Evolutionary conservation across 2,888 invertebrate species (phyloP).

Genomic region (Hypolimnas misippus): DNA sequence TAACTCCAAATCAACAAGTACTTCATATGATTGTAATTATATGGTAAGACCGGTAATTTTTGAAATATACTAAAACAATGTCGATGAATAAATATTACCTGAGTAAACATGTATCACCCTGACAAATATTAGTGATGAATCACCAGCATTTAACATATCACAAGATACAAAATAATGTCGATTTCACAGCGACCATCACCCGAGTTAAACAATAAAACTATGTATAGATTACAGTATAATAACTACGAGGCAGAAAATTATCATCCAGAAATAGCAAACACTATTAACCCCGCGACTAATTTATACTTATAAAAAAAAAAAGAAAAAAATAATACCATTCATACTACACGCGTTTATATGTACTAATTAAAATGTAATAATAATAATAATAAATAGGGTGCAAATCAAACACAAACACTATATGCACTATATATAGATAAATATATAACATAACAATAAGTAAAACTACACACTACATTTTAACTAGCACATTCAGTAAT

Average conservation of each 20-base stretch:
- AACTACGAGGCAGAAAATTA: slow-evolving; percentile 8
- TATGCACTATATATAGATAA: slow-evolving; percentile 56
- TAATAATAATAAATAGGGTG: slow-evolving; percentile 47
- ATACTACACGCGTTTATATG: slow-evolving; percentile 48
- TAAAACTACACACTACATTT: slow-evolving; percentile 67
- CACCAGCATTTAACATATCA: background rate
- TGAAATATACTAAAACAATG: background rate
- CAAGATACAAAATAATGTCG: background rate
- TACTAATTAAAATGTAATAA: slow-evolving; percentile 75
- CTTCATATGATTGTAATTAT: no score
- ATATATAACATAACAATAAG: slow-evolving; percentile 44
- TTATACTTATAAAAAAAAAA: background rate
- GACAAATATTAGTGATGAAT: background rate
- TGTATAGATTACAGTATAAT: slow-evolving; percentile 4
- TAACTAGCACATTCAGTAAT: slow-evolving; percentile 77
- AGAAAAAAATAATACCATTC: slow-evolving; percentile 46
- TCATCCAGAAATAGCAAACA: slow-evolving; percentile 55
- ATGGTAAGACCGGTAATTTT: no score
- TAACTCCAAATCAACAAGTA: no score
- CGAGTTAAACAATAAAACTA: slow-evolving; percentile 23
- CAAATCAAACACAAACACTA: slow-evolving; percentile 47
- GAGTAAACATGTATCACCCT: background rate
- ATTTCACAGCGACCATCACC: slow-evolving; percentile 7
- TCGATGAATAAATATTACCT: no score
- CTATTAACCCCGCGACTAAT: slow-evolving; percentile 48